These are phyloP conservation scores for Aix galericulata DNA, from an alignment of 2,113 vertebrate genomes.

Conservation along the genomic window DNA sequence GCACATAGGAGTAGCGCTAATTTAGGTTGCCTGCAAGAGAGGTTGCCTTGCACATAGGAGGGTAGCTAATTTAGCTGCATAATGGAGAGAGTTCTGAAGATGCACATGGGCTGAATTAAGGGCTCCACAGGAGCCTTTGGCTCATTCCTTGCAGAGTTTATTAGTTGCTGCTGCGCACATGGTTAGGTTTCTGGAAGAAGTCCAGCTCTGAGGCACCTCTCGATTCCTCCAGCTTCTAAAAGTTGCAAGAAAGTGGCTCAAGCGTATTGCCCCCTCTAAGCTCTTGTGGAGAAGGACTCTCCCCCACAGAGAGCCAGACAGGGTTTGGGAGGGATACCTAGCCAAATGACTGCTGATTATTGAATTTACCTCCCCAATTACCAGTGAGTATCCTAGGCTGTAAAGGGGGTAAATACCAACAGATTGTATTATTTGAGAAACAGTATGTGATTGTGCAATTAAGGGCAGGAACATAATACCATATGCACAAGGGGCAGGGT, in stretches of 20 bases:
- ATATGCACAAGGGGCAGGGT: conserved; percentile 6
- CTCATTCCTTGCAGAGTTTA: conserved; percentile 47
- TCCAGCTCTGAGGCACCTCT: conserved; percentile 57
- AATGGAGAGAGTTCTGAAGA: conserved; percentile 34
- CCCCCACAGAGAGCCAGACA: conserved; percentile 39
- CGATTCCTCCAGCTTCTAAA: conserved; percentile 22
- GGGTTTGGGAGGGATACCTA: background rate
- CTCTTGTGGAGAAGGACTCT: background rate
- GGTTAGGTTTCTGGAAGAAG: conserved; percentile 49
- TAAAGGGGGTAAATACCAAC: conserved; percentile 36
- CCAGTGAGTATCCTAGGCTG: background rate
- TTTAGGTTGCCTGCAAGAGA: conserved; percentile 3
- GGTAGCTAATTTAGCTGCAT: conserved; percentile 31
- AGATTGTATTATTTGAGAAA: conserved; percentile 50
- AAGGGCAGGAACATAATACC: conserved; percentile 38
- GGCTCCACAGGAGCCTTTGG: conserved; percentile 5
- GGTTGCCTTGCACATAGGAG: background rate
- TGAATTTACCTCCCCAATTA: conserved; percentile 48
- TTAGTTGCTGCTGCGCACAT: conserved; percentile 60
- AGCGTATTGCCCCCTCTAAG: background rate
- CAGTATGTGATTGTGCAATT: conserved; percentile 49
- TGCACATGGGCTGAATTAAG: conserved; percentile 67
- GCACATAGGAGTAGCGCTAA: background rate
- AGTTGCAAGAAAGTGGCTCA: conserved; percentile 19
- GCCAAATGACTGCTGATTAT: conserved; percentile 29